phyloP scores from a whole-genome alignment of 2,797 vertebrate species.

The Semaprochilodus insignis region DNA sequence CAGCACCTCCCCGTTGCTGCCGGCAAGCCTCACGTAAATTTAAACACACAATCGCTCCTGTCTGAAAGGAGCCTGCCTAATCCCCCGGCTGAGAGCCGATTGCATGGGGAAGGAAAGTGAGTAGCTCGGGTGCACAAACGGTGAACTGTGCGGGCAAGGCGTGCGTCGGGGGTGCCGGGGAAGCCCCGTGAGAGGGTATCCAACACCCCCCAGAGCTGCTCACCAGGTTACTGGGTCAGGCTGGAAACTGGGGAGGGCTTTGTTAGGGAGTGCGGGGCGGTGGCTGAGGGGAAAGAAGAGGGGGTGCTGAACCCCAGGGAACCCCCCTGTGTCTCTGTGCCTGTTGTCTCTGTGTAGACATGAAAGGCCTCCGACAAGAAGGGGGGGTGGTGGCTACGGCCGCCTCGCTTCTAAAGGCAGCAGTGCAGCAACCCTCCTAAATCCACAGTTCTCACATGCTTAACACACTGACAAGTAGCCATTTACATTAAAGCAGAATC shows the following conservation, averaged over 20 bases:
- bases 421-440: constrained; percentile 48
- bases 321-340: constrained; percentile 65
- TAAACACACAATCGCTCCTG: constrained; percentile 66
- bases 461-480: constrained; percentile 12
- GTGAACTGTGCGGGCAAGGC: constrained; percentile 65
- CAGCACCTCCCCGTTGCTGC: constrained; percentile 62
- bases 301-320: constrained; percentile 72
- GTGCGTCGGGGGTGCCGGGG: constrained; percentile 26
- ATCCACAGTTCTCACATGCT: constrained; percentile 18
- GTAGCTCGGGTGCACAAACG: constrained; percentile 72
- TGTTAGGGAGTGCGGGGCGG: constrained; percentile 70
- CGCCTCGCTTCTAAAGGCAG: constrained; percentile 45
- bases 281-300: constrained; percentile 57
- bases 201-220: constrained; percentile 73
- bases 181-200: constrained; percentile 64
- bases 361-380: constrained; percentile 69
- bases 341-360: constrained; percentile 76
- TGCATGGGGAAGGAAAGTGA: constrained; percentile 70
- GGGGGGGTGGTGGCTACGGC: constrained; percentile 53
- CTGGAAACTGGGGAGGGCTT: constrained; percentile 77
- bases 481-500: constrained; percentile 18
- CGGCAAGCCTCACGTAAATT: constrained; percentile 62
- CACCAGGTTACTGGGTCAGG: constrained; percentile 83
- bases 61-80: constrained; percentile 76
- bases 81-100: constrained; percentile 71